These are phyloP conservation scores for Stictonetta naevosa DNA, from an alignment of 2,113 vertebrate genomes.

Conservation along the genomic window DNA sequence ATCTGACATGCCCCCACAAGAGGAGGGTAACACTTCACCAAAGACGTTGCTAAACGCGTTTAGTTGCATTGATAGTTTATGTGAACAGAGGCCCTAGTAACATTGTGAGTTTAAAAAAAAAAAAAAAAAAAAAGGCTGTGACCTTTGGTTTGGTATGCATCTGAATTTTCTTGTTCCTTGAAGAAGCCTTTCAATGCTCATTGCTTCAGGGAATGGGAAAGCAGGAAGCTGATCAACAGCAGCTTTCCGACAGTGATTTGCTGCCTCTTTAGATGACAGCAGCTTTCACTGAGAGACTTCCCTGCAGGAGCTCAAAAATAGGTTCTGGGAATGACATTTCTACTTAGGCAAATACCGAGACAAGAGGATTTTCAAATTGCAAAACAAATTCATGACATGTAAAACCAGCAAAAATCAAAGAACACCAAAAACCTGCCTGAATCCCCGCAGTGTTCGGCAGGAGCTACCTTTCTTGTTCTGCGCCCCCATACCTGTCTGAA, in stretches of 20 bases:
- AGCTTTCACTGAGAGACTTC: not conserved
- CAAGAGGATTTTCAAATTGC: not conserved
- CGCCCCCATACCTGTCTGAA: not conserved
- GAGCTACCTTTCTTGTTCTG: not conserved
- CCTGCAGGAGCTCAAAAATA: not conserved
- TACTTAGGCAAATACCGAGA: not conserved
- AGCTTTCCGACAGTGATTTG: not conserved
- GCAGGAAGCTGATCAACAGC: slow-evolving; percentile 3
- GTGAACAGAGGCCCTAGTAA: not conserved
- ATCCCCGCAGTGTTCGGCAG: not conserved
- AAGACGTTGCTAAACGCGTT: not conserved
- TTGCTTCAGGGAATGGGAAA: not conserved
- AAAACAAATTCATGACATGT: not conserved
- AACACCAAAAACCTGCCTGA: not conserved
- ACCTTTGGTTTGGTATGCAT: not conserved
- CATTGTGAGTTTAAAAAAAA: not conserved
- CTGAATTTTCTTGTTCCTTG: not conserved
- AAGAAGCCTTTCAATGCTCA: not conserved
- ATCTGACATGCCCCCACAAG: not conserved
- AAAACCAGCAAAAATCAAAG: not conserved
- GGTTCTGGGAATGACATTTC: not conserved
- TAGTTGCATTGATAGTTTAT: not conserved
- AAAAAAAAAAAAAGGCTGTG: not conserved
- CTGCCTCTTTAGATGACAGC: not conserved
- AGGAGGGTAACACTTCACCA: not conserved